A percentile compares a stretch with the other conserved stretches of the same genome.
Evolutionary conservation across 35 echinoderm and acorn worm species (phyloP).

Genomic region (Apostichopus parvimensis): DNA sequence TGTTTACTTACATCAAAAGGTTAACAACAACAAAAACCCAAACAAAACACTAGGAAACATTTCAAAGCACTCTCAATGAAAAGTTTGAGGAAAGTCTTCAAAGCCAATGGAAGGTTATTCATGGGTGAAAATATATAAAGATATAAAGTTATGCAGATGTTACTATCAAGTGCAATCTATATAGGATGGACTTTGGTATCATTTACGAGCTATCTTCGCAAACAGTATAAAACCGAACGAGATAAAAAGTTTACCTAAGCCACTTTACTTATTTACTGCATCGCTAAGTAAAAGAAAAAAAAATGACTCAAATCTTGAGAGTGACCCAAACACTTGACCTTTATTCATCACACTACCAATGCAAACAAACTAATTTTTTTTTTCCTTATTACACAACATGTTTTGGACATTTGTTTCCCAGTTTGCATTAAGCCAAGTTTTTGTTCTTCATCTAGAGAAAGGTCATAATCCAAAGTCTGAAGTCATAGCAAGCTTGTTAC

Average conservation of each 20-base stretch:
- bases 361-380: conserved; percentile 6
- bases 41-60: too few species aligned
- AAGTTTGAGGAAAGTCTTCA: too few species aligned
- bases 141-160: not conserved
- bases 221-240: not conserved
- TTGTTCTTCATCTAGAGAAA: not conserved
- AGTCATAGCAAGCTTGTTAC: conserved; percentile 18
- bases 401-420: conserved; percentile 43
- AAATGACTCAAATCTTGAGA: conserved; percentile 15
- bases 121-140: too few species aligned
- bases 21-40: too few species aligned
- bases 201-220: conserved; percentile 15
- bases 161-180: conserved; percentile 5
- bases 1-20: too few species aligned
- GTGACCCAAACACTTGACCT: conserved; percentile 40
- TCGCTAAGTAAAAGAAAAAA: not conserved
- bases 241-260: conserved; percentile 20
- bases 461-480: conserved; percentile 46
- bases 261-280: conserved; percentile 12
- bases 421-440: not conserved
- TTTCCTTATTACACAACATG: conserved; percentile 42
- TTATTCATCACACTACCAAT: conserved; percentile 20
- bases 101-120: too few species aligned
- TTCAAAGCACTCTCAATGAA: too few species aligned
- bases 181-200: conserved; percentile 23